Evolutionary conservation across 2,797 vertebrate genomes (phyloP).

Genomic region (Aeoliscus strigatus): DNA sequence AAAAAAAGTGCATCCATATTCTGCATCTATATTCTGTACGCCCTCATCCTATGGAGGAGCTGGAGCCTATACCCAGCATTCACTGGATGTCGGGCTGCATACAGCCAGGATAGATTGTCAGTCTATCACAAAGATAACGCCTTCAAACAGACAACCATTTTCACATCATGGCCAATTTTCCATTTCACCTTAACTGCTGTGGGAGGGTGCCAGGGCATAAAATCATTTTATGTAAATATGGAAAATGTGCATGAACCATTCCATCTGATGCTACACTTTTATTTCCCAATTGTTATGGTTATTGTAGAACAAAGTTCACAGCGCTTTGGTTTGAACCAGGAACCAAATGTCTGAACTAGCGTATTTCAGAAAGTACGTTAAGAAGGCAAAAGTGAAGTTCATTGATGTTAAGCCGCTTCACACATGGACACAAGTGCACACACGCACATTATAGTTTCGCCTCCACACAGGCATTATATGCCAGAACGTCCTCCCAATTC

Average conservation of each 20-base stretch:
- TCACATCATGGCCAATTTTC: constrained; percentile 2
- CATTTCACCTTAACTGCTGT: constrained; percentile 1
- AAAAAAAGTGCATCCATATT: constrained; percentile 8
- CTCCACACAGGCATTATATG: constrained; percentile 41
- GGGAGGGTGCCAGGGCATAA: constrained; percentile 2
- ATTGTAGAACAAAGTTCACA: too few relatives aligned
- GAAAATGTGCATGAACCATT: too few relatives aligned
- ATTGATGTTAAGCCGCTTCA: constrained; percentile 9
- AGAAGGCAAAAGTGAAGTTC: constrained; percentile 8
- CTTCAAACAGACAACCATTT: not conserved
- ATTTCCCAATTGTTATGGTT: too few relatives aligned
- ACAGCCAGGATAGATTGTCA: not conserved
- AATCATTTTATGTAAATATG: constrained; percentile 12
- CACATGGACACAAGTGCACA: constrained; percentile 12
- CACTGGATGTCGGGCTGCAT: not conserved
- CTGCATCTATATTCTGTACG: constrained; percentile 3
- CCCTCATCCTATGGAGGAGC: not conserved
- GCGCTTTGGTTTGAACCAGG: too few relatives aligned
- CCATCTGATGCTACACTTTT: too few relatives aligned
- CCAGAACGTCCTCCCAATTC: constrained; percentile 51
- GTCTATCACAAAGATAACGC: not conserved
- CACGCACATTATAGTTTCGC: constrained; percentile 10
- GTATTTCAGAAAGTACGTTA: constrained; percentile 1
- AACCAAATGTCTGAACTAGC: too few relatives aligned
- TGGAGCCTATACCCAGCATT: not conserved